Evolutionary conservation across 1,140 invertebrate genomes (phyloP), one percentile per base, ranked within the genome.

Genomic region (Brachionus calyciflorus): DNA sequence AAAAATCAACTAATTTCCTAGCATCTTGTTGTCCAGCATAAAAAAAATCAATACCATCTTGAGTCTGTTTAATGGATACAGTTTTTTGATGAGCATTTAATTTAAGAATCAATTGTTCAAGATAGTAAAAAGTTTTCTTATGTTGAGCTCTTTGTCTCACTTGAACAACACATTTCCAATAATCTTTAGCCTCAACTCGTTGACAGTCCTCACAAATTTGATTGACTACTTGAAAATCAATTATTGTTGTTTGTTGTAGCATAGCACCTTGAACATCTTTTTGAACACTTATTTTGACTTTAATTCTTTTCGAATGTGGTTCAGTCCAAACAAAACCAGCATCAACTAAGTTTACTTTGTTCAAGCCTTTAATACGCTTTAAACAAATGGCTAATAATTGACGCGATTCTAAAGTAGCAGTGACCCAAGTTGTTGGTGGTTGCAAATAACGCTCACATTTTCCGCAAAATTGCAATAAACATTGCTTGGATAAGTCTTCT

Each of bases 171-270:
- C 94, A 93, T 82, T 91, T 90, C 97, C 97, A 99, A 83, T 90
- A 99, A 86, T 99, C 92, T 84, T 99, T 96, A 0, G 96, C 96
- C 86, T 99, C 96, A 0, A 89, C 90, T 19, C 94, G 88, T 84
- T 98, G 95, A 85, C 97, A 99, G 78, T 97, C 93, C 83, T 93
- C 91, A 85, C 97, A 99, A 92, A 98, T 96, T 82, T 96, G 93
- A 87, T 91, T 89, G 79, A 90, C 90, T 0, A 98, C 88, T 1
- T 89, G 89, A 83, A 91, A 99, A 83, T 99, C 96, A 21, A 99
- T 94, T 60, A 97, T 87, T 83, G 99, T 98, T 1, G 92, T 89
- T 86, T 96, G 93, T 81, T 96, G 44, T 26, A 78, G 41, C 19
- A 65, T 4, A 75, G 77, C 49, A 21, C 76, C 57, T 65, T 78